phyloP scores from a whole-genome alignment of 2,888 invertebrate species.

The Carcina quercana region DNA sequence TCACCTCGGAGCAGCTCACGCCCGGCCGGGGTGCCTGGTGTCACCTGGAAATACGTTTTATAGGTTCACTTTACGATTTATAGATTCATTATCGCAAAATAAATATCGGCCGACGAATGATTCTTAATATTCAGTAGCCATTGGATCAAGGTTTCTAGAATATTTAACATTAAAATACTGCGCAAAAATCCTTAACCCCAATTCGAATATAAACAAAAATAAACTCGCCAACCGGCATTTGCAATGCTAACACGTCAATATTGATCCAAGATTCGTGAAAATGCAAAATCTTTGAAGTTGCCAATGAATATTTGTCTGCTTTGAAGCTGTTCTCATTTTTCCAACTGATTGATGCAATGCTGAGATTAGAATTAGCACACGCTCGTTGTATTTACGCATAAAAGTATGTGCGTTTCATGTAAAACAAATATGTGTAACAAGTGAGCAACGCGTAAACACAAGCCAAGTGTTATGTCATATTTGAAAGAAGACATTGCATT shows the following conservation, averaged over 20 bases:
- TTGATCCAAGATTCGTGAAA: slow-evolving; percentile 18
- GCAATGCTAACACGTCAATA: slow-evolving; percentile 13
- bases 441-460: slow-evolving; percentile 12
- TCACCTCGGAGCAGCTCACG: slow-evolving; percentile 91
- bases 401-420: neutral
- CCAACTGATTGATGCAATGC: neutral
- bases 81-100: neutral
- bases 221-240: slow-evolving; percentile 2
- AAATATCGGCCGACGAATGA: neutral
- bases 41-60: slow-evolving; percentile 81
- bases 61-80: neutral
- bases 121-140: too few species aligned
- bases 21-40: slow-evolving; percentile 88
- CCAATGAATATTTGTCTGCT: slow-evolving; percentile 6
- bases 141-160: too few species aligned
- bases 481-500: slow-evolving; percentile 19
- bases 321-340: slow-evolving; percentile 3
- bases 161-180: neutral
- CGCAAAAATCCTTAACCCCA: slow-evolving; percentile 8
- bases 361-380: neutral
- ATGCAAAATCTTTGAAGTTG: slow-evolving; percentile 13
- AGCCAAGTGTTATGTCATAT: slow-evolving; percentile 13
- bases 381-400: neutral
- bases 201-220: slow-evolving; percentile 10
- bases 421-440: slow-evolving; percentile 3